A percentile compares a stretch with the other conserved stretches of the same genome.
phyloP scores from a whole-genome alignment of 2,888 invertebrate species.

The Esperia sulphurella region DNA sequence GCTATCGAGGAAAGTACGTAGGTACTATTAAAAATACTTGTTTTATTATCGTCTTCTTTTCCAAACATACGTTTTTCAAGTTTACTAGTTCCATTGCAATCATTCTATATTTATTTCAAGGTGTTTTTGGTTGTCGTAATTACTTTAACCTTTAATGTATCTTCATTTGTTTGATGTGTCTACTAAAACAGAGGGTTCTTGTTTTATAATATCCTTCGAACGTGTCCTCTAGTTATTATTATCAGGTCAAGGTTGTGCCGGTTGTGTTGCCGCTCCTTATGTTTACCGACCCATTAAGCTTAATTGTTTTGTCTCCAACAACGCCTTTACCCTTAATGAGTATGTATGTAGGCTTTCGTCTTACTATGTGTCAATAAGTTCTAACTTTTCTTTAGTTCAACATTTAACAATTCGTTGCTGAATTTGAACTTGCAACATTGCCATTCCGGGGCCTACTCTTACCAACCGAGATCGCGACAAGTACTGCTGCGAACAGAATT shows the following conservation, averaged over 20 bases:
- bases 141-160: constrained; percentile 9
- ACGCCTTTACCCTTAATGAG: constrained; percentile 8
- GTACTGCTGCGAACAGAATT: no score
- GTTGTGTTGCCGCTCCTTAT: constrained; percentile 55
- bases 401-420: no score
- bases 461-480: no score
- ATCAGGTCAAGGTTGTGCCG: constrained; percentile 57
- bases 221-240: constrained; percentile 26
- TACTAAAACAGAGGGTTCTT: not conserved
- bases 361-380: constrained; percentile 10
- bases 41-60: no score
- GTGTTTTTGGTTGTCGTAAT: constrained; percentile 13
- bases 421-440: no score
- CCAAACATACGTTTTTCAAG: not conserved
- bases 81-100: not conserved
- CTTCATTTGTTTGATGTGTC: not conserved
- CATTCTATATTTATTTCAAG: constrained; percentile 13
- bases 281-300: constrained; percentile 62
- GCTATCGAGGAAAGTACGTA: no score
- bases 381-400: not conserved
- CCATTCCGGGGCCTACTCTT: no score
- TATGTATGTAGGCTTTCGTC: constrained; percentile 6
- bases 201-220: not conserved
- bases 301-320: constrained; percentile 38
- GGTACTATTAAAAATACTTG: no score